Evolutionary conservation across 2,797 vertebrate genomes (phyloP).

Genomic region (Megaceryle alcyon): DNA sequence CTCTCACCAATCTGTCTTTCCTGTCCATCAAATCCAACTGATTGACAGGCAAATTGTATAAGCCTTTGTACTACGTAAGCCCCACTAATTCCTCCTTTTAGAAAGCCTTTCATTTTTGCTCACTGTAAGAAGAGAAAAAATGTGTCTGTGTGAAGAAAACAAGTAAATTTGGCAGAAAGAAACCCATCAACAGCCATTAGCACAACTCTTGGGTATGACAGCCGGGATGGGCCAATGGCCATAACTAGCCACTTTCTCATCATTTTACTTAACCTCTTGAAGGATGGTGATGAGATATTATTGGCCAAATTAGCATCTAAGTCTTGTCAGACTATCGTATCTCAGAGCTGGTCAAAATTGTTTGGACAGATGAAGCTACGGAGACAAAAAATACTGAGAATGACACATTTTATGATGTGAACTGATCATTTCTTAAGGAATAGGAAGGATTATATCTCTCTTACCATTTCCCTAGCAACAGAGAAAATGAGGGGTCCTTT

Average conservation of each 20-base stretch:
- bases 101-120: constrained; percentile 18
- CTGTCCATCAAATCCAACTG: background rate
- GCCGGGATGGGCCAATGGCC: background rate
- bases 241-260: background rate
- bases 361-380: background rate
- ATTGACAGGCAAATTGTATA: background rate
- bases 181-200: background rate
- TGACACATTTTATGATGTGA: background rate
- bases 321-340: background rate
- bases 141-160: background rate
- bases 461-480: constrained; percentile 20
- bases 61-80: background rate
- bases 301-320: background rate
- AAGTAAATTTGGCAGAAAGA: background rate
- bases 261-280: background rate
- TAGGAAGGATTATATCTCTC: constrained; percentile 2
- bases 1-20: background rate
- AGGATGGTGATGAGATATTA: background rate
- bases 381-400: background rate
- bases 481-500: constrained; percentile 9
- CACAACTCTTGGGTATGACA: background rate
- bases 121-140: background rate
- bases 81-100: background rate
- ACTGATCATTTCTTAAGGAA: constrained; percentile 9
- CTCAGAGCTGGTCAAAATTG: background rate